phyloP scores from a whole-genome alignment of 2,797 vertebrate species.

The Yasuhikotakia modesta region DNA sequence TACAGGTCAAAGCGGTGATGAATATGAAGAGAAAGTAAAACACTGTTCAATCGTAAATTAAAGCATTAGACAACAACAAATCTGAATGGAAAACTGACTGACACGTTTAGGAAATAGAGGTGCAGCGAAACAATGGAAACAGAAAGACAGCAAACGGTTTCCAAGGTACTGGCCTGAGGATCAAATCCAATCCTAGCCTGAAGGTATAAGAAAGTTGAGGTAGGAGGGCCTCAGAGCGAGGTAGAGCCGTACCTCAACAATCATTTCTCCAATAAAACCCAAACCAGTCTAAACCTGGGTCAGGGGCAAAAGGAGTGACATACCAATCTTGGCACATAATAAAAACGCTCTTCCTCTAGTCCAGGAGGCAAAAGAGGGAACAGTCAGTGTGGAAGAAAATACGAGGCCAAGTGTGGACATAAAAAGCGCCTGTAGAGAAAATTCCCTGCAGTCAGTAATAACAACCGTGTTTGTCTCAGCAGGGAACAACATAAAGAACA shows the following conservation, averaged over 20 bases:
- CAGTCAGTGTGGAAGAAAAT: conserved; percentile 31
- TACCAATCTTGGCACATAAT: conserved; percentile 80
- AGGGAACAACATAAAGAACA: conserved; percentile 73
- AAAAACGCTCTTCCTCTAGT: conserved; percentile 72
- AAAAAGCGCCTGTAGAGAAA: conserved; percentile 33
- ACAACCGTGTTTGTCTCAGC: conserved; percentile 65
- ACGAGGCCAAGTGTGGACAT: conserved; percentile 28
- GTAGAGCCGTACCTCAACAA: conserved; percentile 69
- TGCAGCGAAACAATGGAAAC: conserved; percentile 57
- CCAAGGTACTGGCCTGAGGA: conserved; percentile 61
- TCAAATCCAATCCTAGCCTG: conserved; percentile 69
- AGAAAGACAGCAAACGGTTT: conserved; percentile 50
- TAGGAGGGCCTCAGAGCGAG: conserved; percentile 62
- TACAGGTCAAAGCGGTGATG: conserved; percentile 17
- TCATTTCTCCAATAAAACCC: conserved; percentile 74
- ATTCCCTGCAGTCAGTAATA: conserved; percentile 56
- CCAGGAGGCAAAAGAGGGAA: conserved; percentile 19
- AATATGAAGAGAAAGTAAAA: conserved; percentile 23
- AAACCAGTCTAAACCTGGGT: conserved; percentile 73
- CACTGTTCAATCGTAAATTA: not conserved
- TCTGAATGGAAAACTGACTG: conserved; percentile 36
- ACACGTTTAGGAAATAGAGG: conserved; percentile 54
- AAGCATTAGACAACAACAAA: conserved; percentile 4
- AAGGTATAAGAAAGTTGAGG: conserved; percentile 64
- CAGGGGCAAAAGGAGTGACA: conserved; percentile 75